Evolutionary conservation across 2,797 vertebrate genomes (phyloP), one percentile per base, ranked within the genome.

Genomic region (Pseudomugil gertrudae): DNA sequence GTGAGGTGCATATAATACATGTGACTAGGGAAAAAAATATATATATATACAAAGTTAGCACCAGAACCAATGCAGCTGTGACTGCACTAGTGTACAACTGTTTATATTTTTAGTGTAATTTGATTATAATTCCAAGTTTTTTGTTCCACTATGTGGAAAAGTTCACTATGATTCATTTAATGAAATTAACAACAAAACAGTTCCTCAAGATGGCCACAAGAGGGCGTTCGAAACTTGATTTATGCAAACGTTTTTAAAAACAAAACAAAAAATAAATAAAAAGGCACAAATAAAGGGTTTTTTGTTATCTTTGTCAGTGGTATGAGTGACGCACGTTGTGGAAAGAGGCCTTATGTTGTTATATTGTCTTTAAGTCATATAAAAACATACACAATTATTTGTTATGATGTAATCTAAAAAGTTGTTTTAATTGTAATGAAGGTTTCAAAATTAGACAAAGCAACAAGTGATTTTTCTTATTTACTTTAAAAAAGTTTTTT

Each of bases 141-240:
- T 29, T 29, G 5, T 29, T 29, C 29, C 5, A 29, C 29, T 29
- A 48, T 13, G 23, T 29, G 29, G 21, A 24, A 51, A 8, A 17
- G 50, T 11, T 40, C 19, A 13, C 14, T 38, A 26, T 8, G 4
- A 29, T 40, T 2, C 3, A 0, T 21, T 9, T 8, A 17, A 9
- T 27, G 5, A 26, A 26, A 27, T 17, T 19, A 29, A 10, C 1
- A 19, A 52, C 47, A 19, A 1, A 21, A 54, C 19, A 4, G 21
- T 78, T 45, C 1, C 56, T 57, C 1, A 14, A 5, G 52, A 62
- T 63, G n/a, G 11, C 75, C 87, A 82, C 50, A 6, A 79, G 83
- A 62, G 47, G 23, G 66, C 40, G 26, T 26, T 9, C 1, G 55
- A 1, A 29, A 32, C 24, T 24, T 54, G 0, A 4, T 48, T 45